Conservation (phyloP, 2,113 vertebrate genomes). For the Pongo abelii region DNA sequence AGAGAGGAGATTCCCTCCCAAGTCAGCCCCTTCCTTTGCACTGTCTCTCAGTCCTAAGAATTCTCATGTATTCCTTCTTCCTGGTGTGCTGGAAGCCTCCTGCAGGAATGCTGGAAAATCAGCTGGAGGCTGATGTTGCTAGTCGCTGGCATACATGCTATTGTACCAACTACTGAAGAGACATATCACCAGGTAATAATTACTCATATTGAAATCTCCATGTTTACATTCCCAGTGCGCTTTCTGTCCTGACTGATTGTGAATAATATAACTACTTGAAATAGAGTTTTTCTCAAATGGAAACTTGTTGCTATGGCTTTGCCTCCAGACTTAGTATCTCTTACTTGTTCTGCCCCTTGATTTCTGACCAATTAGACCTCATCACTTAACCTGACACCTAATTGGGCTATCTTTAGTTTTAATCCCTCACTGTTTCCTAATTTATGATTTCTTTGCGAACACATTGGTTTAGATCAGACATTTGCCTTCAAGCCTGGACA, state of each 20-base stretch:
- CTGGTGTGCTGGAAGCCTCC: not conserved
- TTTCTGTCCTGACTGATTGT: not conserved
- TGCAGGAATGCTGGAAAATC: not conserved
- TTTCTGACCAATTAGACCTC: not conserved
- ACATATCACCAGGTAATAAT: accelerated
- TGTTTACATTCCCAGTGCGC: not conserved
- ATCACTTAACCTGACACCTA: not conserved
- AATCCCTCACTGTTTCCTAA: not conserved
- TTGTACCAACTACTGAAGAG: not conserved
- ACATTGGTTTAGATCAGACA: not conserved
- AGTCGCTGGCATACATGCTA: too few relatives aligned
- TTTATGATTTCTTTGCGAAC: not conserved
- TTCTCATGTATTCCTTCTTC: not conserved
- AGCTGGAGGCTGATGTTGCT: accelerated
- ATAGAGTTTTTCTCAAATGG: not conserved
- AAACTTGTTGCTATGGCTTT: not conserved
- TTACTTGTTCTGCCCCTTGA: not conserved
- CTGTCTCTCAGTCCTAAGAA: too few relatives aligned
- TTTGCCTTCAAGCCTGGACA: not conserved
- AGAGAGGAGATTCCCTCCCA: not conserved
- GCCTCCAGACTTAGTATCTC: not conserved
- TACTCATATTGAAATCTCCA: not conserved
- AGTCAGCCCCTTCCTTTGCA: not conserved
- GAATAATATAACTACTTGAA: not conserved
- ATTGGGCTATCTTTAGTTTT: too few relatives aligned